Evolutionary conservation across 1,140 invertebrate species (phyloP).

Genomic region (Pachypsylla venusta): DNA sequence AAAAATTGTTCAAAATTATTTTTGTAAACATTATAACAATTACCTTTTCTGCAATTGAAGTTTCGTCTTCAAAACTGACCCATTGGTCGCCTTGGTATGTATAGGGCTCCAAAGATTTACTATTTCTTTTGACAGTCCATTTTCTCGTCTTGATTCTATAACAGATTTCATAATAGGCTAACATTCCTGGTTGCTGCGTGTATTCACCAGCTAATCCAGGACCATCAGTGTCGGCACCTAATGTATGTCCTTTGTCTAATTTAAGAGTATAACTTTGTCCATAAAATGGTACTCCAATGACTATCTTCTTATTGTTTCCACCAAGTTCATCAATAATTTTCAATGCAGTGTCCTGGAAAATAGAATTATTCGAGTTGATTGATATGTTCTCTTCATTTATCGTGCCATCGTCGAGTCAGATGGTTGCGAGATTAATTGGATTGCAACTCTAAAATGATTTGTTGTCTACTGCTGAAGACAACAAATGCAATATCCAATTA

Average conservation of each 20-base stretch:
- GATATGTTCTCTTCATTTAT: too few relatives aligned
- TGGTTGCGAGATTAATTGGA: too few relatives aligned
- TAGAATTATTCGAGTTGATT: too few relatives aligned
- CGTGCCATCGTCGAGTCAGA: too few relatives aligned
- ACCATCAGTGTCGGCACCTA: slow-evolving; percentile 39
- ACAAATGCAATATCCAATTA: too few relatives aligned
- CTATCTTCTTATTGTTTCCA: slow-evolving; percentile 59
- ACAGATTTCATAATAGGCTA: slow-evolving; percentile 80
- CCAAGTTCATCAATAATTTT: slow-evolving; percentile 54
- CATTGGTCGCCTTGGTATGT: slow-evolving; percentile 66
- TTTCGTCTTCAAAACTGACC: slow-evolving; percentile 75
- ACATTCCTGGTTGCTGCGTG: slow-evolving; percentile 76
- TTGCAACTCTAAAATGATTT: too few relatives aligned
- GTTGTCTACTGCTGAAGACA: too few relatives aligned
- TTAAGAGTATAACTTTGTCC: slow-evolving; percentile 68
- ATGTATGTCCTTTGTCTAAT: slow-evolving; percentile 32
- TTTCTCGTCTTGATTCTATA: slow-evolving; percentile 33
- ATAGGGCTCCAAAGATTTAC: slow-evolving; percentile 46
- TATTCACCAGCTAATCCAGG: slow-evolving; percentile 64
- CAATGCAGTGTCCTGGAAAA: slow-evolving; percentile 55
- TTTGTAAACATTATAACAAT: too few relatives aligned
- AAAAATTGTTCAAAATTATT: too few relatives aligned
- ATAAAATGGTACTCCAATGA: slow-evolving; percentile 76
- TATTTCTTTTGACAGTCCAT: slow-evolving; percentile 24
- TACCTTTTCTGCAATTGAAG: slow-evolving; percentile 59